Conservation (phyloP, 2,797 vertebrate species). For the Helicolenus hilgendorfi region DNA sequence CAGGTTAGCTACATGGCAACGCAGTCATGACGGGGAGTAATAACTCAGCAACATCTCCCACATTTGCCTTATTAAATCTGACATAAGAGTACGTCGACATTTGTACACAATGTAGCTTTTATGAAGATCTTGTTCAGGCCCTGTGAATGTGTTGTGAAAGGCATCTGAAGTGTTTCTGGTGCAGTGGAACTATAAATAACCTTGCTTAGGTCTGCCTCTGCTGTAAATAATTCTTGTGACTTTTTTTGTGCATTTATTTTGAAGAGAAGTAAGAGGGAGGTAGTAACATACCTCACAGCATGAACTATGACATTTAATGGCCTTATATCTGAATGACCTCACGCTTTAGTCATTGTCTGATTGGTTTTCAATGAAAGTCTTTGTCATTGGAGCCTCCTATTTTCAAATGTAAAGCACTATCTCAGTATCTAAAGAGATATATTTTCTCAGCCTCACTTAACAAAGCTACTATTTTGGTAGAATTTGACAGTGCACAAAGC, state of each 20-base stretch:
- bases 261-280: conserved; percentile 74
- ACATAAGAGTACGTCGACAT: conserved; percentile 11
- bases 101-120: conserved; percentile 45
- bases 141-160: conserved; percentile 79
- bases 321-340: conserved; percentile 93
- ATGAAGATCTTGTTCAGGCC: conserved; percentile 64
- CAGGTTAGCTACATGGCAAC: not conserved
- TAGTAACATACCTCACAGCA: conserved; percentile 94
- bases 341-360: conserved; percentile 84
- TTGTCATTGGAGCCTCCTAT: conserved; percentile 80
- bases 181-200: conserved; percentile 75
- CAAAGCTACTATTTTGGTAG: conserved; percentile 90
- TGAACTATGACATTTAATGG: conserved; percentile 92
- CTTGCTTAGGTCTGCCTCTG: conserved; percentile 80
- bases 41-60: not conserved
- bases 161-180: conserved; percentile 66
- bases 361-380: conserved; percentile 80
- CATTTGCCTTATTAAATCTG: conserved; percentile 35
- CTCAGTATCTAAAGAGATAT: conserved; percentile 85
- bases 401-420: conserved; percentile 88
- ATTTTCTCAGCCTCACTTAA: conserved; percentile 88
- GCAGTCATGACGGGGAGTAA: not conserved
- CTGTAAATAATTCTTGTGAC: conserved; percentile 83
- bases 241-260: conserved; percentile 75
- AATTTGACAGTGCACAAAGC: conserved; percentile 81